Base-by-base conservation (phyloP, 2,888 invertebrate genomes). In the Andrena fulva region DNA sequence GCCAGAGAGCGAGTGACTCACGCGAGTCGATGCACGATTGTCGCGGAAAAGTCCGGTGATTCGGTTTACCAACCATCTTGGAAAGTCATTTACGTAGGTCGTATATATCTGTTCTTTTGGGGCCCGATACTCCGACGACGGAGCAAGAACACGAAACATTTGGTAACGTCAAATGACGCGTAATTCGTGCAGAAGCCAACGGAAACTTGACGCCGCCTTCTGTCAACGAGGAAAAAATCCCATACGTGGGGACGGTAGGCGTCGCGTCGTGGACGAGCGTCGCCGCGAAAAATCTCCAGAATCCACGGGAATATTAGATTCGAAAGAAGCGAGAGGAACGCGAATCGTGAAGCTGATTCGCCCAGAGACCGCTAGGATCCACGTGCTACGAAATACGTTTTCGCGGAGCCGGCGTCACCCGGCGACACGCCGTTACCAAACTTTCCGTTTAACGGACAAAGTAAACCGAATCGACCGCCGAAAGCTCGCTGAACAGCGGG, bases 371-470 rank as follows among this genome's bases (percentile, higher is more conserved):
- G 59, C 33, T 63, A 68, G 62, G 20, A 81, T 77, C 83, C 86
- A 86, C 86, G 85, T 85, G 82, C 78, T 82, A 68, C 27, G 64
- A 77, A 77, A 77, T 74, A 87, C 68, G 76, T 70, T 78, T 73
- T 70, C 69, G 50, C 16, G 35, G 59, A 64, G 72, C 82, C 84
- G 82, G 86, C 85, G 82, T 87, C 84, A 86, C 82, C 71, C 82
- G 80, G 81, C 76, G 77, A 74, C 77, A 74, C 77, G 76, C 73
- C 66, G 81, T 67, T 48, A n/a, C 2, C 59, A 33, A 80, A 77
- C 42, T 72, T 24, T 56, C 66, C 56, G 56, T 59, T 59, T 71
- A 62, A 42, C 29, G 29, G 52, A 12, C 72, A 69, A 80, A 84
- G 77, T 80, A 84, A 64, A 2, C 12, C 16, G 16, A 33, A 56